A percentile compares a stretch with the other conserved stretches of the same genome.
These are phyloP conservation scores for Tricholauxania praeusta DNA, from an alignment of 2,888 invertebrate genomes.

Conservation along the genomic window DNA sequence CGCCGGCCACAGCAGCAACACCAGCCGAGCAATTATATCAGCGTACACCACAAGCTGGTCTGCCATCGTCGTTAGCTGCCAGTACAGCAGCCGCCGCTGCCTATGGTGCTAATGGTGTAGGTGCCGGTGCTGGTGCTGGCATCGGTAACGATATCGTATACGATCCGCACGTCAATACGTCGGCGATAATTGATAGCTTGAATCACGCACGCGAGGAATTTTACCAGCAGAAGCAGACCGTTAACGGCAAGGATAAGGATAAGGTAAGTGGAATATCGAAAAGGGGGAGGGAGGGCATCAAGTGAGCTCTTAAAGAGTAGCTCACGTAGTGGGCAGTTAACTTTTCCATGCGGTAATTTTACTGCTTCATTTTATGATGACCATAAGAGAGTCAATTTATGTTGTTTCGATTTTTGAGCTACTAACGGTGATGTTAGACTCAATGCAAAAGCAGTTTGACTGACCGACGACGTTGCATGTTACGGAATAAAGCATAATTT, in stretches of 20 bases:
- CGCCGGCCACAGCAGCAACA: constrained; percentile 49
- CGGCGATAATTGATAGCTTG: constrained; percentile 67
- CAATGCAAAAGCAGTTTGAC: too few species aligned
- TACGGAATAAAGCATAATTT: too few species aligned
- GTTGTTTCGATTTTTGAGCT: too few species aligned
- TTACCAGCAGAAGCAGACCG: constrained; percentile 61
- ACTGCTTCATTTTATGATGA: too few species aligned
- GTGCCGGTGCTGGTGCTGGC: constrained; percentile 42
- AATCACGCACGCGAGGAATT: constrained; percentile 67
- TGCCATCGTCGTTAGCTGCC: constrained; percentile 47
- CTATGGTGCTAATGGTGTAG: constrained; percentile 35
- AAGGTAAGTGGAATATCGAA: constrained; percentile 53
- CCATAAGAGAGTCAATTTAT: too few species aligned
- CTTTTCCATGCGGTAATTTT: too few species aligned
- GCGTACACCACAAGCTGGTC: constrained; percentile 56
- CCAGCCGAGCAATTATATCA: constrained; percentile 51
- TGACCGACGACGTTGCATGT: too few species aligned
- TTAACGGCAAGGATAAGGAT: constrained; percentile 53
- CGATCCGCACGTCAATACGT: constrained; percentile 65
- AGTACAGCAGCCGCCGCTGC: constrained; percentile 34
- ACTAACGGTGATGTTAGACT: too few species aligned
- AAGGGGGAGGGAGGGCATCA: neutral
- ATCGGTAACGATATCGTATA: constrained; percentile 60
- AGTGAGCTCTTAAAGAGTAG: too few species aligned
- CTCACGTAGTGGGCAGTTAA: too few species aligned